Evolutionary conservation across 1,140 invertebrate genomes (phyloP).

Genomic region (Vollenhovia emeryi): DNA sequence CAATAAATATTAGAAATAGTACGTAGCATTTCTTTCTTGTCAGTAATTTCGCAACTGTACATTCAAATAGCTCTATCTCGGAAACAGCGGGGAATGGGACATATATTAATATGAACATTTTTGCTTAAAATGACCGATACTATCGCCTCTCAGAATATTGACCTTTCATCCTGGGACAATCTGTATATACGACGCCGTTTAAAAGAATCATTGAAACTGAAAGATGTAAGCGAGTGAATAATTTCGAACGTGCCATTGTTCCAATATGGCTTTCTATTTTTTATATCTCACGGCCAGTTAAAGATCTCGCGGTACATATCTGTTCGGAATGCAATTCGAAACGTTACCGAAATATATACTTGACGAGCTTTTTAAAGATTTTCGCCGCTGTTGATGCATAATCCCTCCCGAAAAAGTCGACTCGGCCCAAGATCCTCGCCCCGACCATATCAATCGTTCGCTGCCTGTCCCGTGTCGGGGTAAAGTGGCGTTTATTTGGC

Average conservation of each 20-base stretch:
- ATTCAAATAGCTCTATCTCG: too few species aligned
- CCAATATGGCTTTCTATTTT: neutral
- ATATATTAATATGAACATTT: too few species aligned
- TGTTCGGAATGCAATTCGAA: neutral
- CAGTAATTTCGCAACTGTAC: too few species aligned
- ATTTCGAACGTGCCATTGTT: neutral
- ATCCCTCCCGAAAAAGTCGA: neutral
- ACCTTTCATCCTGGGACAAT: too few species aligned
- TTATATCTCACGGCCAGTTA: neutral
- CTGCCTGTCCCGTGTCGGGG: slow-evolving; percentile 21
- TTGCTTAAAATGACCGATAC: too few species aligned
- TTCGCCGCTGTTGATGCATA: neutral
- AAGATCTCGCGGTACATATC: neutral
- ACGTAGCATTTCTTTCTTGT: too few species aligned
- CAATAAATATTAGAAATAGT: too few species aligned
- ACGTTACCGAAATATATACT: neutral
- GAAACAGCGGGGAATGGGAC: too few species aligned
- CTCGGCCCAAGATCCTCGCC: neutral
- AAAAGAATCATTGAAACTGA: neutral
- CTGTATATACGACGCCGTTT: neutral
- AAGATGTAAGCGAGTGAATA: neutral
- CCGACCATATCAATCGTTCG: slow-evolving; percentile 2
- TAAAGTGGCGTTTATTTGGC: slow-evolving; percentile 50
- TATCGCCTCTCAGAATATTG: too few species aligned
- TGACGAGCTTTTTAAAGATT: neutral